These are phyloP conservation scores for Rotaria sp. DNA, from an alignment of 2,888 invertebrate species.

Conservation along the genomic window DNA sequence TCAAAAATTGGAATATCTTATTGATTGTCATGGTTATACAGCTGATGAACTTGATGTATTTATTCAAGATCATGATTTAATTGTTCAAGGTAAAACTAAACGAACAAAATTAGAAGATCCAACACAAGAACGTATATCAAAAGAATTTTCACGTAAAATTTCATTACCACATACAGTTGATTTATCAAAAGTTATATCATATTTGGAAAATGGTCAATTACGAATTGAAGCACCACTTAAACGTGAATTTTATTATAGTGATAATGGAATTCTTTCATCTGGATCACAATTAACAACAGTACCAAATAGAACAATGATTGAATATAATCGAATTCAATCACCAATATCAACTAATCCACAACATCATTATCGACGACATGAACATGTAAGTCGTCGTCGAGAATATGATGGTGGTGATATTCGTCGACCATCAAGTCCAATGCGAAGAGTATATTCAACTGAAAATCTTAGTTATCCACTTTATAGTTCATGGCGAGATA, in stretches of 20 bases:
- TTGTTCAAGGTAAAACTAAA: background rate
- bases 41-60: background rate
- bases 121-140: background rate
- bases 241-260: background rate
- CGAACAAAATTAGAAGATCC: background rate
- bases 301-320: background rate
- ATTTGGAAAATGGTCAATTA: conserved; percentile 1
- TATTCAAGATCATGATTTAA: conserved; percentile 3
- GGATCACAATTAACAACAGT: background rate
- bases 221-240: background rate
- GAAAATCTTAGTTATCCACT: background rate
- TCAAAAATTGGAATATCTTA: background rate
- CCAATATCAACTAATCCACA: background rate
- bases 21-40: conserved; percentile 16
- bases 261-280: background rate
- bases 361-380: background rate
- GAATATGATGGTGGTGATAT: too few relatives aligned
- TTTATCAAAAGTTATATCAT: background rate
- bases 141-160: conserved; percentile 8
- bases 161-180: background rate
- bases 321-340: background rate
- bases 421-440: background rate
- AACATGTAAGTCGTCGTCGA: background rate
- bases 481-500: background rate
- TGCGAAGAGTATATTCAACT: background rate